Base-by-base conservation (phyloP, 2,113 vertebrate genomes). In the Cryptomyrus ogoouensis region DNA sequence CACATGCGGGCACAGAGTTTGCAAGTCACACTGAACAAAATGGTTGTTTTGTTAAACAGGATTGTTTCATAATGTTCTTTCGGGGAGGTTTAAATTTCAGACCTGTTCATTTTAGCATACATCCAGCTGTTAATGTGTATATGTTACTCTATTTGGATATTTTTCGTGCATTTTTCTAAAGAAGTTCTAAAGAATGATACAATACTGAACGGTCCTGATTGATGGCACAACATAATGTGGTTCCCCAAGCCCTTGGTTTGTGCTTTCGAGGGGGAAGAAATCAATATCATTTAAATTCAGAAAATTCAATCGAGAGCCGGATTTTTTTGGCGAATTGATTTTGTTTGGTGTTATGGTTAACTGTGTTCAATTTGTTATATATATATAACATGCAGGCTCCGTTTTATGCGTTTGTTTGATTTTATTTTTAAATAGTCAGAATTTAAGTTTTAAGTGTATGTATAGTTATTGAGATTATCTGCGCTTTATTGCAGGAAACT, bases 21-120 rank as follows among this genome's bases (percentile, higher is more conserved):
- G 85, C 85, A 87, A 87, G 49, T 53, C 85, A 52, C 85, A 87
- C 21, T 17, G 13, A 35, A 53, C 46, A 50, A 87, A 87, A 87
- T 52, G 84, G 46, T 27, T 50, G 49, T 52, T 50, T 87, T 31
- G 24, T 87, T 87, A 53, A 27, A 31, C 50, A 35, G 50, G 13
- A 19, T 56, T 53, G 49, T 52, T 35, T n/a, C 19, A 17, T 31
- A 35, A 42, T 35, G 27, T 27, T 35, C 31, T 53, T 44, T 46
- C 44, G 19, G 17, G 15, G 80, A n/a, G 42, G 42, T 44, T 8
- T 83, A 35, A 44, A 3, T 42, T 21, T 47, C 83, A n/a, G 42
- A 15, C 19, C n/a, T 5, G 12, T 52, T 12, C 6, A 31, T 87
- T 53, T 87, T n/a, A n/a, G 21, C 83, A 19, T n/a, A 27, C 44